Percentiles rank a stretch among this genome's conserved stretches.
These are phyloP conservation scores for Melanotaenia pygmaea DNA, from an alignment of 2,797 vertebrate species.

Conservation along the genomic window DNA sequence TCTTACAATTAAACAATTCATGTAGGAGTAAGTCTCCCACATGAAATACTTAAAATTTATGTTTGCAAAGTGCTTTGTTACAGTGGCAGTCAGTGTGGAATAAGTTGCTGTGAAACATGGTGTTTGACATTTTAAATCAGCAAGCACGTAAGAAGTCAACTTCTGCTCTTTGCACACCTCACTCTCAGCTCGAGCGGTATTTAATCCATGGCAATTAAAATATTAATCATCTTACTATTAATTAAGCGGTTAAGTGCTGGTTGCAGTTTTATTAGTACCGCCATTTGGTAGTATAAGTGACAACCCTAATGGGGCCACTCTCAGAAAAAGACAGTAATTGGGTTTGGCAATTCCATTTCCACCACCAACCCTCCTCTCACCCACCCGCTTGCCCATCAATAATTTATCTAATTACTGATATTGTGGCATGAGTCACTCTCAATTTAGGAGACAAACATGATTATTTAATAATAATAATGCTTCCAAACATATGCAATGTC, in stretches of 20 bases:
- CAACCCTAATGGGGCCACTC: constrained; percentile 89
- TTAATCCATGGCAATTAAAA: constrained; percentile 85
- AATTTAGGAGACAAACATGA: constrained; percentile 93
- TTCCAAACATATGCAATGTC: constrained; percentile 88
- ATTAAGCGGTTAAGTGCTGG: constrained; percentile 87
- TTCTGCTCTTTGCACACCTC: constrained; percentile 35
- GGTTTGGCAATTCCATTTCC: constrained; percentile 93
- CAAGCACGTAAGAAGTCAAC: constrained; percentile 14
- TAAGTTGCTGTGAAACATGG: constrained; percentile 31
- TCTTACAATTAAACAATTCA: neutral
- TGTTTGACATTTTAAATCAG: constrained; percentile 46
- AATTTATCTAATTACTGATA: constrained; percentile 95
- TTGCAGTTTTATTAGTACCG: constrained; percentile 84
- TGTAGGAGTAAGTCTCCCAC: neutral
- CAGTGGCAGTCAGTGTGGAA: constrained; percentile 6
- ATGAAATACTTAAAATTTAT: constrained; percentile 11
- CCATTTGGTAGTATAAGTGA: constrained; percentile 89
- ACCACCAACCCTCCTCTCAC: constrained; percentile 80
- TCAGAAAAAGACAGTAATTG: constrained; percentile 87
- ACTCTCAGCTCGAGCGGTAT: constrained; percentile 56
- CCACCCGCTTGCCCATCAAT: constrained; percentile 87
- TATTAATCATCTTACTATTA: constrained; percentile 90
- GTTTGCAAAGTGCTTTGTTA: constrained; percentile 10
- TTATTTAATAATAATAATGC: constrained; percentile 95
- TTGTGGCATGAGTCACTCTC: constrained; percentile 92